These are phyloP conservation scores for Cassiopea andromeda DNA, from an alignment of 30 jellyfish, hydroid and myxozoan genomes.

Conservation along the genomic window DNA sequence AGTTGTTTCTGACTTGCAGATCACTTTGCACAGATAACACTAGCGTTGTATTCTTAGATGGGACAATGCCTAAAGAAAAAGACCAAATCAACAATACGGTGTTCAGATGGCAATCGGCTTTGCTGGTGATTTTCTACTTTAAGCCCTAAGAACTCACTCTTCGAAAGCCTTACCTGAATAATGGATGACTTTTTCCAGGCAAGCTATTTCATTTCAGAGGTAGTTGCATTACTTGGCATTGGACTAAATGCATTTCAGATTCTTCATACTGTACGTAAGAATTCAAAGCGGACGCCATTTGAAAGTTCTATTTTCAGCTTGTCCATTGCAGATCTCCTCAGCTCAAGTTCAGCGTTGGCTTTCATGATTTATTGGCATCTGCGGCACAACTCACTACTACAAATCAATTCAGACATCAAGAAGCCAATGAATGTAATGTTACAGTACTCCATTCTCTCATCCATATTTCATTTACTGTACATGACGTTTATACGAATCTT, in stretches of 20 bases:
- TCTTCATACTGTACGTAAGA: background rate
- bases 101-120: too few relatives aligned
- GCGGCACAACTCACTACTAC: background rate
- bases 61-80: too few relatives aligned
- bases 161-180: background rate
- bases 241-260: slow-evolving; percentile 9
- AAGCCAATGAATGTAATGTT: background rate
- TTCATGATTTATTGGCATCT: slow-evolving; percentile 30
- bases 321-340: slow-evolving; percentile 19
- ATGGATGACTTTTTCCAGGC: slow-evolving; percentile 23
- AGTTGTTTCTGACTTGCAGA: too few relatives aligned
- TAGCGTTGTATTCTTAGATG: too few relatives aligned
- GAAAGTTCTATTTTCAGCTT: slow-evolving; percentile 26
- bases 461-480: slow-evolving; percentile 4
- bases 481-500: slow-evolving; percentile 1
- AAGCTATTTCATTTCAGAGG: slow-evolving; percentile 33
- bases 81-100: too few relatives aligned
- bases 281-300: slow-evolving; percentile 1
- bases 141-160: background rate
- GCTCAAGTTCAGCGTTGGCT: slow-evolving; percentile 2
- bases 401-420: background rate
- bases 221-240: slow-evolving; percentile 6
- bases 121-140: too few relatives aligned
- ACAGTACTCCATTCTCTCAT: slow-evolving; percentile 5
- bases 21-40: too few relatives aligned